Evolutionary conservation across 2,888 invertebrate genomes (phyloP).

Genomic region (Yponomeuta malinellus): DNA sequence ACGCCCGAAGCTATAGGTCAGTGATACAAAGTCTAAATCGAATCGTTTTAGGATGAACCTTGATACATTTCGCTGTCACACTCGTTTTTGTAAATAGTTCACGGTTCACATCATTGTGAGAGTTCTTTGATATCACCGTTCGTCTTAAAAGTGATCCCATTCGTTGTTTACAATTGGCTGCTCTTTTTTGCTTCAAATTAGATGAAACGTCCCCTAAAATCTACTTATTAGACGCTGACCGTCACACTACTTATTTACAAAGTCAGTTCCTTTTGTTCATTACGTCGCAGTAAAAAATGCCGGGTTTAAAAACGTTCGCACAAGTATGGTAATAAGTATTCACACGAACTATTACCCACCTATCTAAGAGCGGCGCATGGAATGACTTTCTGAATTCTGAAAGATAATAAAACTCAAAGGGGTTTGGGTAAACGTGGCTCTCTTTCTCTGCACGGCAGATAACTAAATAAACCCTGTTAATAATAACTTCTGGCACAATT

Average conservation of each 20-base stretch:
- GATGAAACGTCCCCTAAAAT: neutral
- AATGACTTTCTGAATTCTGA: too few species aligned
- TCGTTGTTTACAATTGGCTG: slow-evolving; percentile 18
- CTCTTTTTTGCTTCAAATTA: slow-evolving; percentile 1
- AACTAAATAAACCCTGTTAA: too few species aligned
- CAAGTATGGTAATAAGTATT: too few species aligned
- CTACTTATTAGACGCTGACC: slow-evolving; percentile 22
- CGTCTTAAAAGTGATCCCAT: slow-evolving; percentile 6
- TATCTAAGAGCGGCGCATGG: too few species aligned
- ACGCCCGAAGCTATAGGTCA: slow-evolving; percentile 66
- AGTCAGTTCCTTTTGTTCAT: neutral
- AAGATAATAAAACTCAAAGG: too few species aligned
- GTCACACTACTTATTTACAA: slow-evolving; percentile 16
- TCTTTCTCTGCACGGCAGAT: too few species aligned
- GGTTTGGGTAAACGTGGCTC: too few species aligned
- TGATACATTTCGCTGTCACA: slow-evolving; percentile 17
- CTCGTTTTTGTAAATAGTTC: neutral
- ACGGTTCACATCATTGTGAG: neutral
- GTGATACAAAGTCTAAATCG: slow-evolving; percentile 29
- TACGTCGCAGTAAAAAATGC: neutral
- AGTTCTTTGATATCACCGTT: neutral
- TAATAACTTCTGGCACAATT: too few species aligned
- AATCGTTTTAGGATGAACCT: slow-evolving; percentile 24
- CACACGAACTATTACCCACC: too few species aligned
- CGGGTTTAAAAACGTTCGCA: neutral